A percentile compares a stretch with the other conserved stretches of the same genome.
These are phyloP conservation scores for Caenorhabditis parvicauda DNA, from an alignment of 2,888 invertebrate genomes.

Conservation along the genomic window DNA sequence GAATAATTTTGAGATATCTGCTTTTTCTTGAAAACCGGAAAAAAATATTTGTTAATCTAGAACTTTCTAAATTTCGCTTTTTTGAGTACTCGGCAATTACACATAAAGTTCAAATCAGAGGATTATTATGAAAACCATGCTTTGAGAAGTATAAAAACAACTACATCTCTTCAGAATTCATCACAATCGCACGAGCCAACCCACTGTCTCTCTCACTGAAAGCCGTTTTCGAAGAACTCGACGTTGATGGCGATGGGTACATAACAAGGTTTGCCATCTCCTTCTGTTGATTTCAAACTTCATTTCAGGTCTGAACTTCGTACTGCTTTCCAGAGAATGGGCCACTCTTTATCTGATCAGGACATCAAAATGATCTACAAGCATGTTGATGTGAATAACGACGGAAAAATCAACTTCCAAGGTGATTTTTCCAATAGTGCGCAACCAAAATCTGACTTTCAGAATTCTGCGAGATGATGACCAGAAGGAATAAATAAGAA, in stretches of 20 bases:
- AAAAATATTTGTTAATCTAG: too few species aligned
- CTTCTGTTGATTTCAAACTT: not conserved
- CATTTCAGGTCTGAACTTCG: constrained; percentile 55
- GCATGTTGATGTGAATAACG: constrained; percentile 65
- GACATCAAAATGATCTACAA: constrained; percentile 64
- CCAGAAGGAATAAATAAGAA: constrained; percentile 48
- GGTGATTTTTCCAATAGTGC: constrained; percentile 41
- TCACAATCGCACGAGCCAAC: constrained; percentile 59
- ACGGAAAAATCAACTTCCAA: constrained; percentile 61
- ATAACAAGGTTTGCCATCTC: constrained; percentile 46
- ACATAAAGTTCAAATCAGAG: not conserved
- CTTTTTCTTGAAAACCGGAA: too few species aligned
- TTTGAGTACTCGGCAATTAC: too few species aligned
- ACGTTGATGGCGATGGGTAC: constrained; percentile 61
- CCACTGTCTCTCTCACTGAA: constrained; percentile 60
- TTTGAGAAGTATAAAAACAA: too few species aligned
- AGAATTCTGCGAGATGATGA: constrained; percentile 62
- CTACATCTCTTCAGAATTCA: constrained; percentile 47
- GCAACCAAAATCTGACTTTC: constrained; percentile 11
- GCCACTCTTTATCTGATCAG: constrained; percentile 62
- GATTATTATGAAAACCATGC: too few species aligned
- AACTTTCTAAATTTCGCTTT: too few species aligned
- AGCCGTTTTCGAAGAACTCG: constrained; percentile 61
- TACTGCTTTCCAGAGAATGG: constrained; percentile 63
- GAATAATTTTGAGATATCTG: too few species aligned